Percentiles rank a stretch among this genome's conserved stretches.
Evolutionary conservation across 2,113 vertebrate genomes (phyloP).

Genomic region (Megaceryle maxima): DNA sequence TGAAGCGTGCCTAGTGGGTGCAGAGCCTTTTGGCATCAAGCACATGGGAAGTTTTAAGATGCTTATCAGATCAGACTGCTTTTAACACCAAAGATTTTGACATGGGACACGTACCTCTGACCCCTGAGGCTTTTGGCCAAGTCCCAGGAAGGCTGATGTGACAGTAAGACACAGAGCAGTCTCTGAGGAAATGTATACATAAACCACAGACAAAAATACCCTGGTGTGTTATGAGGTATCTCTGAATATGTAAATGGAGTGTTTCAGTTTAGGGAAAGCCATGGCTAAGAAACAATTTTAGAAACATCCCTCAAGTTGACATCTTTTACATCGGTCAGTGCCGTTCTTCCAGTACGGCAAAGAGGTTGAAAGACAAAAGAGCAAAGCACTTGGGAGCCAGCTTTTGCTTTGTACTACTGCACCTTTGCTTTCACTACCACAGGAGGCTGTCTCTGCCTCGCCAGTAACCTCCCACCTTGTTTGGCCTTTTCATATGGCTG

Average conservation of each 20-base stretch:
- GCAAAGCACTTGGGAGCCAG: background rate
- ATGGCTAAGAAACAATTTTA: background rate
- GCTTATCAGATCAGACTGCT: background rate
- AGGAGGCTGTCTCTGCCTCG: background rate
- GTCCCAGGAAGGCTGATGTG: background rate
- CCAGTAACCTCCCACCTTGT: rapidly evolving
- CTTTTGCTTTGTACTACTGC: background rate
- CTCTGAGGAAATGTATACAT: background rate
- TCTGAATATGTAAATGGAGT: background rate
- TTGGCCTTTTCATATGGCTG: background rate
- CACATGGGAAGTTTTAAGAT: background rate
- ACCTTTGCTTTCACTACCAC: background rate
- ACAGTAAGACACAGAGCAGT: background rate
- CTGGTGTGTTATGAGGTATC: background rate
- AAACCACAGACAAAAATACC: background rate
- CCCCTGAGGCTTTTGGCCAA: background rate
- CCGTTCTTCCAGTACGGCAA: background rate
- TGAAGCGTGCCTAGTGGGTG: background rate
- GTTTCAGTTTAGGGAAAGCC: background rate
- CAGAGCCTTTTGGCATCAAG: background rate
- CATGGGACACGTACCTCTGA: background rate
- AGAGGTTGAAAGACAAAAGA: rapidly evolving
- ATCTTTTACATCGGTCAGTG: background rate
- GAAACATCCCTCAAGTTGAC: background rate
- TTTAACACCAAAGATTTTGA: background rate